phyloP scores from a whole-genome alignment of 2,797 vertebrate species.

The Enteromius unitaeniatus region DNA sequence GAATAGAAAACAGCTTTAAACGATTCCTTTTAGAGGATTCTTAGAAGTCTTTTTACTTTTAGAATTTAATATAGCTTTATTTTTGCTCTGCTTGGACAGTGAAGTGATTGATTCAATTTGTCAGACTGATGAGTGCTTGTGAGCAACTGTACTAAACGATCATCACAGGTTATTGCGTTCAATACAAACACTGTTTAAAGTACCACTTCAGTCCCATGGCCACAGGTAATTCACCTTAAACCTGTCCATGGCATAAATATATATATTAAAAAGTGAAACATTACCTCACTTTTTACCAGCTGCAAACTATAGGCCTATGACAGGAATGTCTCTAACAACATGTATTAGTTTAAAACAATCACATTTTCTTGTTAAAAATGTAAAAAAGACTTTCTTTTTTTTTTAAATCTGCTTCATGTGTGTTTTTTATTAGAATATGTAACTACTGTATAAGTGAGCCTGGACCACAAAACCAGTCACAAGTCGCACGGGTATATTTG shows the following conservation, averaged over 20 bases:
- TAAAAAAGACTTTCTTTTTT: neutral
- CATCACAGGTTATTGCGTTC: constrained; percentile 27
- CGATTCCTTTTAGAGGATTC: constrained; percentile 20
- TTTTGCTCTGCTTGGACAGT: neutral
- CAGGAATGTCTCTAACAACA: neutral
- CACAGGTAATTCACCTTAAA: neutral
- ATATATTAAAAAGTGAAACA: neutral
- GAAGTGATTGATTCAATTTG: constrained; percentile 15
- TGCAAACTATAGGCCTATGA: neutral
- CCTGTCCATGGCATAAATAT: neutral
- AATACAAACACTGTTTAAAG: constrained; percentile 22
- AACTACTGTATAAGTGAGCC: neutral
- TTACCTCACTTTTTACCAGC: neutral
- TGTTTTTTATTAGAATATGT: neutral
- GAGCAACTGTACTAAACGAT: constrained; percentile 17
- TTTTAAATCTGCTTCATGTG: neutral
- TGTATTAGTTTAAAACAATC: neutral
- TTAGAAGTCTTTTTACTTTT: constrained; percentile 43
- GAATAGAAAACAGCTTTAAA: constrained; percentile 42
- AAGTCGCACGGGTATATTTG: too few species aligned
- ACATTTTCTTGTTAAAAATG: neutral
- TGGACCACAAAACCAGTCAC: too few species aligned
- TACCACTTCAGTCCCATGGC: neutral
- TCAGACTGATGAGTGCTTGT: constrained; percentile 26
- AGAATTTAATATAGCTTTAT: neutral